These are phyloP conservation scores for Aleiodes alternator DNA, from an alignment of 2,888 invertebrate genomes.

Conservation along the genomic window DNA sequence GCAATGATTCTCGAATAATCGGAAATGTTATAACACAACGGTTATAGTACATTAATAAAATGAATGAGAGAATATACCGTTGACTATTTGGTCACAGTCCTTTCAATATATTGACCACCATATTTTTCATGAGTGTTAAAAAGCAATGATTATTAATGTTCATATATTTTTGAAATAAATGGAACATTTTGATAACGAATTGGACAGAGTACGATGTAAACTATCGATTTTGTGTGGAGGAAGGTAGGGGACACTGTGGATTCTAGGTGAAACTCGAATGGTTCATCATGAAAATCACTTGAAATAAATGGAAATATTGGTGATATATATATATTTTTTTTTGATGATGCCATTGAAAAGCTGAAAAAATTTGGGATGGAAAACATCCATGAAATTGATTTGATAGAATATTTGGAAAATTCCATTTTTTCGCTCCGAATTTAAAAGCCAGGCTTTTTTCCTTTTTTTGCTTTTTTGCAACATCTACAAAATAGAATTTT, in stretches of 20 bases:
- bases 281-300: neutral
- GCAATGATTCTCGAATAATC: slow-evolving; percentile 35
- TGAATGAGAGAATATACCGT: neutral
- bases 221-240: neutral
- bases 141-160: neutral
- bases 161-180: neutral
- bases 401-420: too few species aligned
- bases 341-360: too few species aligned
- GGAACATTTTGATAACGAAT: neutral
- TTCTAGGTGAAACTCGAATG: too few species aligned
- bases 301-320: neutral
- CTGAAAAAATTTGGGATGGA: too few species aligned
- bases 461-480: too few species aligned
- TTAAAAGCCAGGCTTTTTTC: too few species aligned
- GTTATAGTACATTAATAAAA: slow-evolving; percentile 11
- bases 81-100: neutral
- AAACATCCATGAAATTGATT: too few species aligned
- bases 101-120: slow-evolving; percentile 1
- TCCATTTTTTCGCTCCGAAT: too few species aligned
- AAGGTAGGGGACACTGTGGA: neutral
- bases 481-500: too few species aligned
- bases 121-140: neutral
- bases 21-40: slow-evolving; percentile 2
- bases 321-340: too few species aligned
- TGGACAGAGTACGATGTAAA: neutral